Evolutionary conservation across 2,888 invertebrate species (phyloP).

Genomic region (Criorhina ranunculi): DNA sequence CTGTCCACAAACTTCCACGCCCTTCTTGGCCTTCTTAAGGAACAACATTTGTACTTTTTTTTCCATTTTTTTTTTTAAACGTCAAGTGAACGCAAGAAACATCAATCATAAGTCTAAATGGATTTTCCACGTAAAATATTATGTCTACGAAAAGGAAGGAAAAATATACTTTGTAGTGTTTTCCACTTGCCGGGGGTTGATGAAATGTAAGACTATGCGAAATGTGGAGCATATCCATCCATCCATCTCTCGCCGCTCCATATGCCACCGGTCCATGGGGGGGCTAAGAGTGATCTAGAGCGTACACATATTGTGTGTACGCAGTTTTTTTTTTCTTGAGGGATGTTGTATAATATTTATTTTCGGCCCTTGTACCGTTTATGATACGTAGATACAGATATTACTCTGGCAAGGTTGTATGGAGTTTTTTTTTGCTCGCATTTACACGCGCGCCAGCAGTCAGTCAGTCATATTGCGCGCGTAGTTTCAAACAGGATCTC

Average conservation of each 20-base stretch:
- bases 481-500: constrained; percentile 13
- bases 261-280: constrained; percentile 51
- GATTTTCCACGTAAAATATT: constrained; percentile 78
- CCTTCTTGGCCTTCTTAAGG: constrained; percentile 20
- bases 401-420: constrained; percentile 25
- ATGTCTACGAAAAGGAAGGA: constrained; percentile 51
- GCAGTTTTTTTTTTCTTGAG: constrained; percentile 42
- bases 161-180: constrained; percentile 64
- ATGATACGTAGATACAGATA: constrained; percentile 68
- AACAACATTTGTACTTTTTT: constrained; percentile 20
- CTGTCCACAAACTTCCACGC: constrained; percentile 43
- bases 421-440: constrained; percentile 26
- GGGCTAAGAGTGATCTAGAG: constrained; percentile 37
- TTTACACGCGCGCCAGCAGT: constrained; percentile 65
- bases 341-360: constrained; percentile 69
- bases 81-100: constrained; percentile 72
- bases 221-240: constrained; percentile 70
- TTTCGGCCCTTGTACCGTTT: constrained; percentile 71
- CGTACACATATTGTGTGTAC: constrained; percentile 54
- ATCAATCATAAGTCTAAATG: constrained; percentile 79
- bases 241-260: constrained; percentile 59
- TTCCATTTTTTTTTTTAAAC: constrained; percentile 40
- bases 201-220: constrained; percentile 72
- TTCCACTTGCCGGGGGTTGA: constrained; percentile 65
- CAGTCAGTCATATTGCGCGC: constrained; percentile 59